Evolutionary conservation across 2,797 vertebrate genomes (phyloP).

Genomic region (Lindbergichthys nudifrons): DNA sequence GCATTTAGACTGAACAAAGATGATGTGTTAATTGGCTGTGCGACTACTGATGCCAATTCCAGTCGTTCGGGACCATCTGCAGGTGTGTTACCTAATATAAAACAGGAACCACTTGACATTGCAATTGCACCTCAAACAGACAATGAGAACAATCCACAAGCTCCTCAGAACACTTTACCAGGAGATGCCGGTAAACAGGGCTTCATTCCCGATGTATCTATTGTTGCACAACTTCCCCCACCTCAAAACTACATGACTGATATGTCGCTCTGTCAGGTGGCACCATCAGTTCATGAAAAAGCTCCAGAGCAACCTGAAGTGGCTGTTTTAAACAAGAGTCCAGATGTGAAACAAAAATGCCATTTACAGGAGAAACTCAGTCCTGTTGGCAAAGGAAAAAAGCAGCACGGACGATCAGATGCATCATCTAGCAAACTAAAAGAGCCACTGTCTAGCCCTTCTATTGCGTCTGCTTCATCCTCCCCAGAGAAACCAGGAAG

Average conservation of each 20-base stretch:
- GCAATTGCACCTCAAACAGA: conserved; percentile 70
- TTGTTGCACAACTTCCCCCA: conserved; percentile 75
- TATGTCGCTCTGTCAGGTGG: conserved; percentile 42
- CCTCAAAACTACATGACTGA: conserved; percentile 68
- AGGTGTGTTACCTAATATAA: conserved; percentile 55
- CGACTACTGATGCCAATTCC: conserved; percentile 39
- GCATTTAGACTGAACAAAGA: conserved; percentile 69
- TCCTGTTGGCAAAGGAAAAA: conserved; percentile 52
- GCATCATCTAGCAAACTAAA: conserved; percentile 51
- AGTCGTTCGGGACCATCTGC: conserved; percentile 13
- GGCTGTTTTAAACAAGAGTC: conserved; percentile 46
- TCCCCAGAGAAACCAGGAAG: conserved; percentile 78
- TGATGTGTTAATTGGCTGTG: neutral
- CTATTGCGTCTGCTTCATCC: conserved; percentile 53
- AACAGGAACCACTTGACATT: conserved; percentile 80
- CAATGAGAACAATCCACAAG: conserved; percentile 42
- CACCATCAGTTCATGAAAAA: conserved; percentile 34
- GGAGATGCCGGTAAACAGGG: conserved; percentile 40
- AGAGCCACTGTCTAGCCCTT: conserved; percentile 58
- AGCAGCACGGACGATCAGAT: conserved; percentile 52
- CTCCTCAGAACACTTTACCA: conserved; percentile 45
- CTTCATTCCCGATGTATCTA: conserved; percentile 54
- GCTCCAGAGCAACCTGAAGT: conserved; percentile 45
- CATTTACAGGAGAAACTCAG: conserved; percentile 61
- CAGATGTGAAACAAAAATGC: conserved; percentile 69